Evolutionary conservation across 2,888 invertebrate species (phyloP), one percentile per base, ranked within the genome.

Genomic region (Sinohyriopsis cumingii): DNA sequence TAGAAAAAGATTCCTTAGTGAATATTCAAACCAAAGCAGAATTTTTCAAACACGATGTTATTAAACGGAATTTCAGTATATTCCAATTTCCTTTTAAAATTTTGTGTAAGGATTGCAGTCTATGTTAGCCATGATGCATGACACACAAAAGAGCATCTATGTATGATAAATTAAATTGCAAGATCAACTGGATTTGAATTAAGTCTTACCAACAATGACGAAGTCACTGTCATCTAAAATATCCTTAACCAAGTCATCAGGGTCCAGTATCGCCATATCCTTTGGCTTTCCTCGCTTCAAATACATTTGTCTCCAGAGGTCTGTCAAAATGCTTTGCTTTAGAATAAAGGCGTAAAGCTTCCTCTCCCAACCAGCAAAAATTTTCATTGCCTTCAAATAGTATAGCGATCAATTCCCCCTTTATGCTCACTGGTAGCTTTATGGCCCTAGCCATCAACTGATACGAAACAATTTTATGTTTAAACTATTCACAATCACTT

Each of bases 151-250:
- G 2, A 5, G 28, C 5, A 4, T 28, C 28, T 28, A 4, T 28
- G 28, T 28, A 28, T 28, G 28, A 28, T 28, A 28, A 28, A 28
- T 28, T 28, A 28, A 28, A 28, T 28, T 28, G 28, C 28, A 2
- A 2, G 28, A 5, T 5, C 28, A 28, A 28, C 5, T 28, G 28
- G 28, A 28, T 28, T 28, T 28, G 2, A 28, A 28, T 5, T 4
- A 5, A 28, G 28, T 28, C 91, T 89, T 87, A 92, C 93, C 92
- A 54, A 93, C 91, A 24, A 92, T 91, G 19, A 93, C 91, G 84
- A 92, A 93, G 79, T 93, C 93, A 81, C 93, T 92, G 82, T 93
- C 93, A 77, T 93, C 92, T 25, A 93, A 87, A 12, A 93, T 92
- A 68, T 92, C 91, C 62, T 86, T 86, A 60, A 93, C 90, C 20